Evolutionary conservation across 2,797 vertebrate genomes (phyloP), one percentile per base, ranked within the genome.

Genomic region (Tinamus major): DNA sequence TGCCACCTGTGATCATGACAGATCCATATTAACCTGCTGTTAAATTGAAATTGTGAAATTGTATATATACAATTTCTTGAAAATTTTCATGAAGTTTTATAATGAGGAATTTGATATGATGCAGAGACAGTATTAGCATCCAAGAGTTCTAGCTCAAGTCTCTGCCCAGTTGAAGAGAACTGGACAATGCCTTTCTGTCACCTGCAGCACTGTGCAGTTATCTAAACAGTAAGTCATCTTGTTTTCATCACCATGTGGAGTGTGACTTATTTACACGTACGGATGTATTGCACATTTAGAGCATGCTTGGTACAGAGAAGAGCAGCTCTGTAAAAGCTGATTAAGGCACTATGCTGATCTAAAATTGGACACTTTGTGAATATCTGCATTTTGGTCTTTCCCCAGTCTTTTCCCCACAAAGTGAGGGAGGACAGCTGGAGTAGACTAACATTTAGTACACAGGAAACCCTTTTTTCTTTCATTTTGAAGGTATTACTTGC

Each of bases 401-500:
- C 78, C 81, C 95, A 95, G 75, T 88, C 85, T 94, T 84, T 24
- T 41, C 72, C 41, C 53, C 33, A 61, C 59, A 77, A 87, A 95
- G 70, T 91, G 70, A 95, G 70, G 92, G 75, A 96, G 68, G 87
- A 95, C 93, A 97, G 93, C 93, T 96, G 95, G 89, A 94, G 49
- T 4, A 94, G 90, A 75, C 20, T 17, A 90, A 91, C 65, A 68
- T 93, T 95, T 58, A 46, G 56, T 69, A 78, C 86, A 70, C 33
- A 69, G 80, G 63, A 96, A 65, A 71, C 17, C 29, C 89, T 79
- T 95, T 95, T 80, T 79, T 70, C 61, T 69, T 86, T 51, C 77
- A 51, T 93, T 96, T 85, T 95, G 93, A 96, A 96, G 87, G 89
- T 96, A 96, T 91, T 93, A 67, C 76, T 92, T 85, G 82, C 53